Evolutionary conservation across 2,113 vertebrate species (phyloP).

Genomic region (Ranitomeya variabilis): DNA sequence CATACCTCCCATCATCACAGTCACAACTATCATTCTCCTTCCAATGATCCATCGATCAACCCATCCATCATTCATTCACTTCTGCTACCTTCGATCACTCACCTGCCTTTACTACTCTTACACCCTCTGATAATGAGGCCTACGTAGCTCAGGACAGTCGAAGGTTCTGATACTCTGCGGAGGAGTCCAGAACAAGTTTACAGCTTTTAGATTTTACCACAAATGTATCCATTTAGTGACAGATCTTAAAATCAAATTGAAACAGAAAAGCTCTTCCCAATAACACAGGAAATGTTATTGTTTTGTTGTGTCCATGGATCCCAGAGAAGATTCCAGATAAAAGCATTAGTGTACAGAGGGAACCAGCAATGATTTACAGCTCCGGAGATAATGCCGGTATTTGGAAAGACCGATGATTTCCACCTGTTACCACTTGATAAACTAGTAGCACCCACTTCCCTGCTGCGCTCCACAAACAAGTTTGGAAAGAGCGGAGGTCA

Average conservation of each 20-base stretch:
- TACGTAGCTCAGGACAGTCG: too few relatives aligned
- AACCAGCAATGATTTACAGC: not conserved
- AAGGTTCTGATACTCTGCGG: too few relatives aligned
- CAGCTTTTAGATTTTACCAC: too few relatives aligned
- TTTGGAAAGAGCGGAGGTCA: not conserved
- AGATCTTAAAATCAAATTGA: not conserved
- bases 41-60: not conserved
- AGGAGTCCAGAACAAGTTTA: too few relatives aligned
- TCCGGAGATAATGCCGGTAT: not conserved
- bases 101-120: not conserved
- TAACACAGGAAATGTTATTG: not conserved
- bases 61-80: not conserved
- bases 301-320: too few relatives aligned
- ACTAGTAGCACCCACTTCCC: not conserved
- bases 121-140: too few relatives aligned
- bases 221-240: too few relatives aligned
- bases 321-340: not conserved
- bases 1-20: not conserved
- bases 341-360: not conserved
- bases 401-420: not conserved
- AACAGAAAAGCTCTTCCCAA: not conserved
- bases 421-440: not conserved
- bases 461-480: not conserved
- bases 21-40: not conserved
- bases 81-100: not conserved